Percentiles rank a stretch among this genome's conserved stretches.
phyloP scores from a whole-genome alignment of 2,888 invertebrate species.

The Drosophila parthenogenetica region DNA sequence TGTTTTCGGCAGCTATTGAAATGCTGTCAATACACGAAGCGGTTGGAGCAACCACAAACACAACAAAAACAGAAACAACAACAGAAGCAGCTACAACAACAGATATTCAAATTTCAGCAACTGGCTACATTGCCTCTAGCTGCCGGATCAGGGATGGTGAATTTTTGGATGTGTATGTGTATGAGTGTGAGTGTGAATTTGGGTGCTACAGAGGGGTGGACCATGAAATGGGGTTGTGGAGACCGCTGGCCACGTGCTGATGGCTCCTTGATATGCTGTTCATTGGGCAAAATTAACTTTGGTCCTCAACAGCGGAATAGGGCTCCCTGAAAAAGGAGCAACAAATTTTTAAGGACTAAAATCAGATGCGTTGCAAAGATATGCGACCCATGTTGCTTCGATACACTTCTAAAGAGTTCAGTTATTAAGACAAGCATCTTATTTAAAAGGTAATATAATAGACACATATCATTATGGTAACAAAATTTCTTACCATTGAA shows the following conservation, averaged over 20 bases:
- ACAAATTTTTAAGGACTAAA: constrained; percentile 26
- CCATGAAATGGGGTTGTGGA: constrained; percentile 1
- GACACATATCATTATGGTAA: background rate
- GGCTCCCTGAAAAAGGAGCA: constrained; percentile 19
- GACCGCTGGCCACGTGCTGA: constrained; percentile 61
- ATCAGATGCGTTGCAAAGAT: constrained; percentile 55
- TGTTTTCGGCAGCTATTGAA: constrained; percentile 49
- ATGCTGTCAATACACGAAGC: constrained; percentile 49
- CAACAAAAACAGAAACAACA: constrained; percentile 12
- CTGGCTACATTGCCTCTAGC: constrained; percentile 13
- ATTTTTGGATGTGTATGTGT: background rate
- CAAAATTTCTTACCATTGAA: background rate
- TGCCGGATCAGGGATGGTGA: background rate
- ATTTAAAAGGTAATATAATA: no score
- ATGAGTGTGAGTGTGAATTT: background rate
- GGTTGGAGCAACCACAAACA: constrained; percentile 26
- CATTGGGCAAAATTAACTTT: constrained; percentile 79
- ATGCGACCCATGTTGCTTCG: constrained; percentile 42
- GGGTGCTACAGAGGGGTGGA: background rate
- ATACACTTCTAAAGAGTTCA: constrained; percentile 13
- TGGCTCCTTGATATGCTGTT: constrained; percentile 73
- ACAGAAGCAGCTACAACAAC: constrained; percentile 8
- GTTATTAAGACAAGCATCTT: background rate
- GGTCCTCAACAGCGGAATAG: constrained; percentile 27
- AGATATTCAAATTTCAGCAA: constrained; percentile 63